Evolutionary conservation across 1,140 invertebrate genomes (phyloP), one percentile per base, ranked within the genome.

Genomic region (Drosophila jambulina): DNA sequence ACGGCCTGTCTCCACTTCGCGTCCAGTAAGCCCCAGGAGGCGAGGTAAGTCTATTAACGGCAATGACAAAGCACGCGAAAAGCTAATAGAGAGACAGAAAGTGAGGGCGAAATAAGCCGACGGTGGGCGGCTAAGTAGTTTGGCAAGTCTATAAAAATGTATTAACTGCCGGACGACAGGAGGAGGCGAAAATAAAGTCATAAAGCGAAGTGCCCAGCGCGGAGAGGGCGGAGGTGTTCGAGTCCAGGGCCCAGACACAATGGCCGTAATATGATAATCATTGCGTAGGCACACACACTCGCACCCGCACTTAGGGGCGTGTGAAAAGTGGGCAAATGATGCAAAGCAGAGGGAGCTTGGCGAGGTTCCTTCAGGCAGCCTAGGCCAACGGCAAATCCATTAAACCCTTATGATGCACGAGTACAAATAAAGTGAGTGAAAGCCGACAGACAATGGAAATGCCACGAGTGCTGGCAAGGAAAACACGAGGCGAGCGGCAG

Each of bases 21-120:
- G 45, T 8, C 7, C 65, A 48, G 58, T 53, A 58, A 46, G 40
- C 72, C 48, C 5, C 6, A 48, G 51, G 43, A 67, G 63, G 67
- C 58, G 78, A 87, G 84, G 74, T 78, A 90, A 88, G 84, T 88
- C 85, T 88, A 88, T 88, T 88, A 88, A 88, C 84, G 65, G 80
- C 84, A 90, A 88, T 88, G 85, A 90, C 84, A 88, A 84, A 86
- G 83, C 81, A 90, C 84, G 85, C 84, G 77, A 88, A 88, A 90
- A 90, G 85, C 80, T 90, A 90, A 88, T 90, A 84, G 84, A 75
- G 81, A 90, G 72, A 83, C 82, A 78, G 62, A n/a, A 59, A n/a
- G 46, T 38, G 29, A 4, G 19, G 59, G 10, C 51, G 19, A 25
- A 17, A 29, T 19, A 58, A 32, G 46, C 48, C 51, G 42, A 15